These are phyloP conservation scores for Tapera naevia DNA, from an alignment of 2,797 vertebrate genomes.

Conservation along the genomic window DNA sequence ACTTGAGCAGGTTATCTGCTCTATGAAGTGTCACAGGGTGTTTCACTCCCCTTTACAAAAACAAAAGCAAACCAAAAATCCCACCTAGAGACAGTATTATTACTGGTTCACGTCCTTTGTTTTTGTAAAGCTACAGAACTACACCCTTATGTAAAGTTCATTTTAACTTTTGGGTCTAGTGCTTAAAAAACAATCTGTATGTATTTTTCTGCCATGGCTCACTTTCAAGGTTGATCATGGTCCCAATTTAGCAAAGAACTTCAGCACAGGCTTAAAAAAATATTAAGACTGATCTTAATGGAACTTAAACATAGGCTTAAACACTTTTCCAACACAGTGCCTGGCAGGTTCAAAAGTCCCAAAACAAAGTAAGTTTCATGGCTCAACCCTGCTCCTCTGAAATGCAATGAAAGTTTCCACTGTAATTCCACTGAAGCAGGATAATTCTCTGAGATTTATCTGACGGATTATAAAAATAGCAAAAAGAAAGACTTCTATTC, in stretches of 20 bases:
- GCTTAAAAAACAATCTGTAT: not conserved
- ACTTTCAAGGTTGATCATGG: conserved; percentile 3
- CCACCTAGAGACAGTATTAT: not conserved
- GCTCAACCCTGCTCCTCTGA: conserved; percentile 35
- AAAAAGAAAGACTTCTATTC: conserved; percentile 15
- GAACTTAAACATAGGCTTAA: not conserved
- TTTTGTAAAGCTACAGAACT: not conserved
- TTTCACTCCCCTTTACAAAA: not conserved
- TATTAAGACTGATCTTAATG: conserved; percentile 16
- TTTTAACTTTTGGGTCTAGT: not conserved
- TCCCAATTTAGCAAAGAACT: conserved; percentile 8
- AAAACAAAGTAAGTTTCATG: conserved; percentile 19
- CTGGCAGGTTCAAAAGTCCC: not conserved
- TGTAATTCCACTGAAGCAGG: conserved; percentile 4
- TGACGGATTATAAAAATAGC: conserved; percentile 44
- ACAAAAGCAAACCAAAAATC: not conserved
- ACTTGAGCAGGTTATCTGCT: not conserved
- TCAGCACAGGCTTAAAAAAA: not conserved
- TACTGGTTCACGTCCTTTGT: not conserved
- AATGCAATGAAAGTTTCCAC: conserved; percentile 1
- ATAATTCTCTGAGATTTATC: conserved; percentile 39
- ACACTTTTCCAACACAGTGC: not conserved
- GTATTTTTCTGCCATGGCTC: conserved; percentile 36
- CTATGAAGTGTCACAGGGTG: not conserved
- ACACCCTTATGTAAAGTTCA: not conserved